These are phyloP conservation scores for Agelas oroides DNA, from an alignment of 37 sponge, comb jelly and placozoan genomes.

Conservation along the genomic window DNA sequence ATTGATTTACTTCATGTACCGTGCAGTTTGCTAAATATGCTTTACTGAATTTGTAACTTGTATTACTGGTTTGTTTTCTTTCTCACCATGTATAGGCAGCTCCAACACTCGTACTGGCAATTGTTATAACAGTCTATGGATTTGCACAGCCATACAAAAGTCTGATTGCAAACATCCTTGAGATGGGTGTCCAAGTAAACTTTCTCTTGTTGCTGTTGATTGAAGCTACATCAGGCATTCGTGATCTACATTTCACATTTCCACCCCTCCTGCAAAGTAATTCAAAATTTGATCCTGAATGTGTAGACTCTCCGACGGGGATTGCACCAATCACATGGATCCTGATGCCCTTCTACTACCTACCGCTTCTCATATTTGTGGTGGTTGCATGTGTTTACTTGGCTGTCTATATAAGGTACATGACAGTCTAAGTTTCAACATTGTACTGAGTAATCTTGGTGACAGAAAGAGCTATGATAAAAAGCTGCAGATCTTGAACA, in stretches of 20 bases:
- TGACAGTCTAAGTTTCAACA: neutral
- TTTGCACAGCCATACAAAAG: constrained; percentile 57
- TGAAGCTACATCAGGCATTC: constrained; percentile 11
- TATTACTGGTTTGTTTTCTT: constrained; percentile 1
- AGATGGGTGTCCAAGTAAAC: constrained; percentile 18
- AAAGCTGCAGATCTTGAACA: no score
- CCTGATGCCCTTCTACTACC: constrained; percentile 59
- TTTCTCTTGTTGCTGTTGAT: constrained; percentile 54
- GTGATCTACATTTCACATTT: constrained; percentile 4
- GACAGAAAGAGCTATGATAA: no score
- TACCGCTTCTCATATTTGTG: constrained; percentile 25
- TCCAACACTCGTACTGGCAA: constrained; percentile 17
- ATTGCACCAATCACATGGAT: constrained; percentile 22
- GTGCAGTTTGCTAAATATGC: no score
- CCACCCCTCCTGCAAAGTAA: neutral
- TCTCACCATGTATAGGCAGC: constrained; percentile 22
- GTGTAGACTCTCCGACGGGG: neutral
- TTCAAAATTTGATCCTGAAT: neutral
- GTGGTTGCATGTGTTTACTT: neutral
- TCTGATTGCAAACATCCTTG: constrained; percentile 35
- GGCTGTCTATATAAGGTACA: neutral
- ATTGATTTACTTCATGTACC: no score
- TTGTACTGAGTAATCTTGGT: no score
- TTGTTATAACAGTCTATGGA: constrained; percentile 37
- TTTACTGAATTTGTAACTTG: no score